Evolutionary conservation across 2,113 vertebrate species (phyloP), one percentile per base, ranked within the genome.

Genomic region (Nematolebias whitei): DNA sequence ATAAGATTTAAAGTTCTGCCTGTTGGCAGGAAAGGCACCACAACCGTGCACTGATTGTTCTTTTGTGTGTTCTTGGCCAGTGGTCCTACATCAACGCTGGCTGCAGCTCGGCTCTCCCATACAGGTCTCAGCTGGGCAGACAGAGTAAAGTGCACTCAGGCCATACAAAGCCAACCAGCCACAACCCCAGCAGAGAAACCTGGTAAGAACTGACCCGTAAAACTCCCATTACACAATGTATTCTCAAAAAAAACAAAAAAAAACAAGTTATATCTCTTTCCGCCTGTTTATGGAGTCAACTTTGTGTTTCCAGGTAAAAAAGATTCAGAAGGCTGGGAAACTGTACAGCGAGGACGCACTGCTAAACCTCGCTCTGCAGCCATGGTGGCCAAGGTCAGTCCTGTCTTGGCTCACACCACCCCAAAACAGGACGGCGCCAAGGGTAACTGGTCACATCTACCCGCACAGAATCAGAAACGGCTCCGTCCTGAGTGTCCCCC

Each of bases 311-410:
- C 43, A 98, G 96, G 95, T 72, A 94, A 92, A 26, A 96, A 94
- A 74, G 98, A 99, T 73, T 92, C 96, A 0, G 97, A 99, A 87
- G 98, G 97, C 48, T 99, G 98, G 98, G 95, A 99, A 64, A 99
- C 96, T 0, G 98, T 98, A 67, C 98, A 99, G 78, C 94, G 97
- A 20, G 97, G 98, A 38, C 95, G 97, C 57, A 95, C 96, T 1
- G 79, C 98, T 61, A 94, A 95, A 48, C 94, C 98, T 47, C 94
- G 96, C 43, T 96, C 95, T 56, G 92, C 94, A 1, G 80, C 92
- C 35, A 84, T 94, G 69, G 84, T 91, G 35, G 76, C 94, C 40
- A 98, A 95, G 85, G 64, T 91, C 85, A 89, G 85, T 60, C 86
- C 86, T 5, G 85, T 88, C 57, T 68, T 92, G 70, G 92, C 92